Base-by-base conservation (phyloP, 2,888 invertebrate species). In the Hypomecis punctinalis region DNA sequence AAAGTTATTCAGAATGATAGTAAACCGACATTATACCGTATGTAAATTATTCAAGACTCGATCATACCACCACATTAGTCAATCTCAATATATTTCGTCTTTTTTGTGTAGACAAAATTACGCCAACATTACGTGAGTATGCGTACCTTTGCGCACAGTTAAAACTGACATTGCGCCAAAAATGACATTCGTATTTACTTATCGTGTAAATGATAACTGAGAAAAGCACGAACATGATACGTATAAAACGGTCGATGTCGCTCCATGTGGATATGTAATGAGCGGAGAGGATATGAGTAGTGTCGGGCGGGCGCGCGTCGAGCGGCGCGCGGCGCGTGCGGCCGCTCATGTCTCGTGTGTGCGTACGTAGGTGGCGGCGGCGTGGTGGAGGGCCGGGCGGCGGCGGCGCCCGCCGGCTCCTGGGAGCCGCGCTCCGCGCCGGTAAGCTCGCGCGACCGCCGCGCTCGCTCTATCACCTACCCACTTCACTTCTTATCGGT, bases 341-440 rank as follows among this genome's bases (percentile, higher is more conserved):
- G 42, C n/a, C 55, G 45, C 84, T 84, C 23, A 85, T 88, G 89
- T 85, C 86, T 83, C 81, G 86, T 90, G 88, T 91, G 86, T 88
- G 80, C 85, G 90, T 88, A 88, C 83, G 90, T 92, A 92, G 92
- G 92, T 92, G 92, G 91, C 89, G 88, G 90, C 87, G 80, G 86
- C 77, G 84, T 80, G 89, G 88, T 82, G 88, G 88, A 84, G 82
- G 87, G 84, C 82, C 84, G 88, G 73, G 87, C 87, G 80, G 72
- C 90, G 81, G 82, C 88, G 80, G 75, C 23, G 23, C 23, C 90
- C 76, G 78, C 88, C 70, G 77, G 79, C 86, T 77, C 91, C 84
- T 91, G 92, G 92, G 89, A 91, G 80, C 75, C 90, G 85, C 88
- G 86, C 82, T 84, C 81, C 86, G 84, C 86, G 80, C 83, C 91